Evolutionary conservation across 2,888 invertebrate species (phyloP), one percentile per base, ranked within the genome.

Genomic region (Neocrepidodera transversa): DNA sequence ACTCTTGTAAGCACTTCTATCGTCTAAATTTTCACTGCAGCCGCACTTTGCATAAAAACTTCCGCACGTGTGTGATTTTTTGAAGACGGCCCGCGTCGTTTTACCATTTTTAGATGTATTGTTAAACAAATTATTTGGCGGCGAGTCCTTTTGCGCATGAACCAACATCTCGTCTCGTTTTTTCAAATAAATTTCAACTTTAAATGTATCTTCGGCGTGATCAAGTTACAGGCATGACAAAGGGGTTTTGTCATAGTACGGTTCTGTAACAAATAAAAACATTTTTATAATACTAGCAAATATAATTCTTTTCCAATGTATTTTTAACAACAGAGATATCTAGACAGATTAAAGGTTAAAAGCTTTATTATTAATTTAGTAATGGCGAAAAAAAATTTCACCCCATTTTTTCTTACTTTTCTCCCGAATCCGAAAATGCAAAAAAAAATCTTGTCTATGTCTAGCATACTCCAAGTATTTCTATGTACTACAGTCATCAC

Each of bases 11-110:
- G 45, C 45, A 28, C 45, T 47, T 45, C 17, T 45, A 7, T 10
- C 10, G 20, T 54, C 54, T n/a, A 13, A 45, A 35, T 70, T 74
- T 70, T 76, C 69, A 67, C 73, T 70, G 63, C 79, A 79, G 49
- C 72, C 71, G 68, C 81, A 81, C 71, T 80, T 79, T 40, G 79
- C 81, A 70, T 76, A 80, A 52, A 80, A 68, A 67, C 80, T 80
- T 62, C 80, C 80, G 71, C 80, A 81, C 67, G 79, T 78, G 75
- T 79, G 79, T 13, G 77, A 70, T 71, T 76, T 76, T 72, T 74
- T 73, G 63, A 75, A 71, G 65, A 68, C 52, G 58, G 63, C 69
- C n/a, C n/a, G n/a, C 64, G 71, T 71, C 30, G 66, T 20, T 32
- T 48, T 49, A 8, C 49, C 35, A 36, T 48, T 49, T 28, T 52